Evolutionary conservation across 1,140 invertebrate genomes (phyloP).

Genomic region (Caenorhabditis tropicalis): DNA sequence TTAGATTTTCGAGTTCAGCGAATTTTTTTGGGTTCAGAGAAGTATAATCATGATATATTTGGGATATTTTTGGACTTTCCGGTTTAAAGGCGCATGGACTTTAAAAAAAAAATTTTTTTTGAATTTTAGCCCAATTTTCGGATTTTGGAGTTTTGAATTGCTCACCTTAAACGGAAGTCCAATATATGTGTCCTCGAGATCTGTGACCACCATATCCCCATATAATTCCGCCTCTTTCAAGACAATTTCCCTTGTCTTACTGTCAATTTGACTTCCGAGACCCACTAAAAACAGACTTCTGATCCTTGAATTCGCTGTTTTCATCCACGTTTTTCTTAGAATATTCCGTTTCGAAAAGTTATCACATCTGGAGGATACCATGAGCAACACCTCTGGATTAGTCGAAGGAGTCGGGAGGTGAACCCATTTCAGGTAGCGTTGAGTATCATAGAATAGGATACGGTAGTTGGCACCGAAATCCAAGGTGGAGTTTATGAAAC

Average conservation of each 20-base stretch:
- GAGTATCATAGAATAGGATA: neutral
- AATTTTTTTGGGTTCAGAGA: too few species aligned
- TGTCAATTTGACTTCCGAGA: neutral
- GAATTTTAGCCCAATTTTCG: too few species aligned
- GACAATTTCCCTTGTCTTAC: neutral
- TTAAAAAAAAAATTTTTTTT: too few species aligned
- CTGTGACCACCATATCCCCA: neutral
- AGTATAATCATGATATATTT: too few species aligned
- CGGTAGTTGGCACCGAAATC: neutral
- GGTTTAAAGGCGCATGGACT: too few species aligned
- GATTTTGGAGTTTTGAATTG: too few species aligned
- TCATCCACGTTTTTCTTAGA: neutral
- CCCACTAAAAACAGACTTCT: neutral
- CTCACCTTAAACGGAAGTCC: neutral
- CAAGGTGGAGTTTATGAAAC: neutral
- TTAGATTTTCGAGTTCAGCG: too few species aligned
- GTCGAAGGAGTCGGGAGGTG: neutral
- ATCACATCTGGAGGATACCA: neutral
- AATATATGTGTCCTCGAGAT: neutral
- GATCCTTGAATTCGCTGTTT: neutral
- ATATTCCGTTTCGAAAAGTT: neutral
- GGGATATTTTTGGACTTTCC: too few species aligned
- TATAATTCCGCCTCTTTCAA: neutral
- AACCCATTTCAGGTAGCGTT: neutral
- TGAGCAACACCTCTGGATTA: neutral